Evolutionary conservation across 23 tunicate species (phyloP), one percentile per base, ranked within the genome.

Genomic region (Trididemnum nubilum): DNA sequence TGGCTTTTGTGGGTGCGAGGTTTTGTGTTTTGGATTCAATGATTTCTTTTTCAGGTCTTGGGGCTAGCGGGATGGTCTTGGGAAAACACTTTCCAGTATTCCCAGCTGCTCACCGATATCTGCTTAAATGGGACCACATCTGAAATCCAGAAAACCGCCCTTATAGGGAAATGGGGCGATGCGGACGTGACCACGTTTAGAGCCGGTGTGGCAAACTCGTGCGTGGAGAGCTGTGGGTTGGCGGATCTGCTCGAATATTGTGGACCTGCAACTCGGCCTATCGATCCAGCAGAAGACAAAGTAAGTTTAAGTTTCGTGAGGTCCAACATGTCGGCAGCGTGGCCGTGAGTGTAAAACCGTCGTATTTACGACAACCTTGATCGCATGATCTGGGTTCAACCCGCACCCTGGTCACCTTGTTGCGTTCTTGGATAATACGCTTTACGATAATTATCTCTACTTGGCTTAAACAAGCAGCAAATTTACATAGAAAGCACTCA

Each of bases 141-240:
- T 29, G 80, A 75, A 24, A 73, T 87, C 2, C 92, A 87, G 67
- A 93, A 93, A 76, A 23, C 81, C 38, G 98, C 93, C 21, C 83
- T 93, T 57, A 75, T 93, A 72, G 98, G 98, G 34, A 93, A 93
- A 67, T 93, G 98, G 98, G 82, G 78, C 37, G 93, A 87, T 50
- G 98, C 92, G 0, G 98, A 93, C 72, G 98, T 93, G 27, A 93
- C 93, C 23, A 87, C 93, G 27, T 93, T 93, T 49, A 82, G 90
- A 18, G 93, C 98, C 21, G 98, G 98, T 0, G 84, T 66, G 1
- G 82, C 98, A 0, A 93, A 93, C 83, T 79, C 79, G 0, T 93
- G 98, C 67, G 25, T 83, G 29, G 98, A 93, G 52, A 93, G 98
- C 74, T 87, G 89, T 64, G 90, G 84, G 0, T 59, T 93, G 31